These are phyloP conservation scores for Cantharis lateralis DNA, from an alignment of 2,888 invertebrate genomes.

Conservation along the genomic window DNA sequence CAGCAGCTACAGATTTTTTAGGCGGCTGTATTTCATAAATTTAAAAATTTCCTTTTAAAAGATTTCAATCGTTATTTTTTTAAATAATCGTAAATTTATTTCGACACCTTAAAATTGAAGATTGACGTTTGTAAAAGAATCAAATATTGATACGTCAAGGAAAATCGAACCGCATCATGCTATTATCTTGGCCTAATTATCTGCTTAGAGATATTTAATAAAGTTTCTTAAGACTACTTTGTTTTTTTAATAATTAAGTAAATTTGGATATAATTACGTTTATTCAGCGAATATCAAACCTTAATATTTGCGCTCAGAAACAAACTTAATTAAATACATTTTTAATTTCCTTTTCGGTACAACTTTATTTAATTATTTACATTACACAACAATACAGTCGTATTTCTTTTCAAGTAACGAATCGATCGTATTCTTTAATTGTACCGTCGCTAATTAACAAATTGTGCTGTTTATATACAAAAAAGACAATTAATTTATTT, in stretches of 20 bases:
- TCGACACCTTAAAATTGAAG: not conserved
- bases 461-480: constrained; percentile 14
- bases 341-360: not conserved
- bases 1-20: not conserved
- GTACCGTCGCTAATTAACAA: constrained; percentile 17
- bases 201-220: not conserved
- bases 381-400: not conserved
- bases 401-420: not conserved
- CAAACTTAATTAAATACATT: not conserved
- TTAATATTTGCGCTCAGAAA: not conserved
- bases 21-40: not conserved
- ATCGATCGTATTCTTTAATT: constrained; percentile 14
- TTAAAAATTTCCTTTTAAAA: not conserved
- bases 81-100: not conserved
- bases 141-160: not conserved
- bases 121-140: not conserved
- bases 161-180: not conserved
- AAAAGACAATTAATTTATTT: constrained; percentile 8
- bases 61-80: not conserved
- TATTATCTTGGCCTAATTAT: not conserved
- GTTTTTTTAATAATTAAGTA: not conserved
- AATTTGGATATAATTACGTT: not conserved
- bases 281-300: not conserved
- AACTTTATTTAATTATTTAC: not conserved
- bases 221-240: no score